Conservation (phyloP, 2,888 invertebrate species). For the Saturnia japonica region DNA sequence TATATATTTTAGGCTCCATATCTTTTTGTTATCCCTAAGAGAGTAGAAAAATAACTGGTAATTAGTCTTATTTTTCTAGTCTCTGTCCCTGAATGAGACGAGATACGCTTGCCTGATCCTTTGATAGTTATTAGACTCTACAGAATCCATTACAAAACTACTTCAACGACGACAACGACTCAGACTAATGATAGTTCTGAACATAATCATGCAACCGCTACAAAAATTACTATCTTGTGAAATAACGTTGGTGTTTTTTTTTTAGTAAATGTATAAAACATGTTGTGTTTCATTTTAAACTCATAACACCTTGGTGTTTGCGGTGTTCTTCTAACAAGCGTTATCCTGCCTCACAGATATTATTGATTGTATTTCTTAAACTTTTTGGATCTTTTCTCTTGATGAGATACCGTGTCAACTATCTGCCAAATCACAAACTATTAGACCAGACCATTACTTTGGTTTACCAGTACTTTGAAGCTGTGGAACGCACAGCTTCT, state of each 20-base stretch:
- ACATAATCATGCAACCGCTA: conserved; percentile 3
- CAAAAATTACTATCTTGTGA: conserved; percentile 11
- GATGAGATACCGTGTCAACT: neutral
- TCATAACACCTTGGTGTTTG: neutral
- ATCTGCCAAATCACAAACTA: neutral
- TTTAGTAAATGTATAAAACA: conserved; percentile 24
- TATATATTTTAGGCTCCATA: no score
- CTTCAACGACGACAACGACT: neutral
- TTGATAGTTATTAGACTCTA: conserved; percentile 5
- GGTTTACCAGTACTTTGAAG: no score
- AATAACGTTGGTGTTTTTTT: conserved; percentile 17
- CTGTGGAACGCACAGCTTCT: no score
- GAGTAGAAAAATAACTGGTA: no score
- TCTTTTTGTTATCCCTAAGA: no score
- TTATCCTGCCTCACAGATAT: neutral
- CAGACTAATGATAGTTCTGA: conserved; percentile 9
- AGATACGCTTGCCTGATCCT: conserved; percentile 19
- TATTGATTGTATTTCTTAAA: no score
- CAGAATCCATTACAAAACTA: conserved; percentile 6
- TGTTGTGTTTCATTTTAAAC: neutral
- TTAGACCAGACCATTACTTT: neutral
- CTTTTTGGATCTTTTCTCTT: neutral
- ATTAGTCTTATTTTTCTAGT: neutral
- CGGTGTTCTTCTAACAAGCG: neutral
- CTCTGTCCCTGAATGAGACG: neutral